A percentile compares a stretch with the other conserved stretches of the same genome.
These are phyloP conservation scores for Siphamia tubifer DNA, from an alignment of 2,113 vertebrate species.

Conservation along the genomic window DNA sequence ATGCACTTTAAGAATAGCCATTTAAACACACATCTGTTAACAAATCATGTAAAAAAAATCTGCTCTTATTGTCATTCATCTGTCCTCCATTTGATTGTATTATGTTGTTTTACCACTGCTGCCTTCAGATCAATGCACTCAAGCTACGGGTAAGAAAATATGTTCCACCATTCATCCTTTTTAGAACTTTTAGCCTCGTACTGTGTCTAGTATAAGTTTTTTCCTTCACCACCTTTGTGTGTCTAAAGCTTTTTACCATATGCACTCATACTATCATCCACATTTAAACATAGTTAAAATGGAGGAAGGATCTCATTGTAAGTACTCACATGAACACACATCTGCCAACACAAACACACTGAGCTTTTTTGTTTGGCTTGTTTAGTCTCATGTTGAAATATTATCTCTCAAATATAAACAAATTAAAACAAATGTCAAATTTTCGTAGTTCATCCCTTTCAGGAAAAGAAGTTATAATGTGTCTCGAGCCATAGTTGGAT, in stretches of 20 bases:
- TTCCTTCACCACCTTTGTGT: neutral
- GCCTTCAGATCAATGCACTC: conserved; percentile 69
- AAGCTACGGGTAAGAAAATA: conserved; percentile 65
- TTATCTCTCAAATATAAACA: too few species aligned
- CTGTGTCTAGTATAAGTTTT: neutral
- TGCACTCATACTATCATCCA: neutral
- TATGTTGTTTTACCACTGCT: conserved; percentile 51
- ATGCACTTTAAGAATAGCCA: neutral
- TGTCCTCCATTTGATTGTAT: conserved; percentile 43
- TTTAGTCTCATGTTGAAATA: too few species aligned
- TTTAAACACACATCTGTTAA: too few species aligned
- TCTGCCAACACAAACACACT: neutral
- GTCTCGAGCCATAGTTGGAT: too few species aligned
- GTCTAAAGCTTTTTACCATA: neutral
- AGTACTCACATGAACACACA: neutral
- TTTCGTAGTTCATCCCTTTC: too few species aligned
- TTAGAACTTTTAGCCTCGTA: neutral
- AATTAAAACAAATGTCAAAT: too few species aligned
- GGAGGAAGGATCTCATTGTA: neutral
- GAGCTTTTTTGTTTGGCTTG: neutral
- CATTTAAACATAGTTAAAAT: neutral
- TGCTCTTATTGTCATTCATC: conserved; percentile 22
- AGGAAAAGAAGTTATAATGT: too few species aligned
- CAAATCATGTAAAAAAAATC: neutral
- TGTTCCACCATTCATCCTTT: conserved; percentile 1